A percentile compares a stretch with the other conserved stretches of the same genome.
phyloP scores from a whole-genome alignment of 2,888 invertebrate genomes.

The Lasioglossum calceatum region DNA sequence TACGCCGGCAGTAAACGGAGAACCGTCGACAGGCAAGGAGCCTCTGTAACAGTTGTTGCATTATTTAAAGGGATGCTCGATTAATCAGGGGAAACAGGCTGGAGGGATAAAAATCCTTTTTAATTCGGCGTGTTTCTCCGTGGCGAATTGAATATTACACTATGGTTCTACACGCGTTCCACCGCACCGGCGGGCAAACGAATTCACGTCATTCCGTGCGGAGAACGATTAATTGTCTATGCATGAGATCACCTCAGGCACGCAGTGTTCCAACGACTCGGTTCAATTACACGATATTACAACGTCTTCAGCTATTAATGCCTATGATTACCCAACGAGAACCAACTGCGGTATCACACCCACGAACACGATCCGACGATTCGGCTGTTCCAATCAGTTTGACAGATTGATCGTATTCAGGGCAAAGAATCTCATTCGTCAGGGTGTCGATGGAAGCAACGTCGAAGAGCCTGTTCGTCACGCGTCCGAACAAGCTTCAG shows the following conservation, averaged over 20 bases:
- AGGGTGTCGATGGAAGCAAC: neutral
- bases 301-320: conserved; percentile 18
- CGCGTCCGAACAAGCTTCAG: neutral
- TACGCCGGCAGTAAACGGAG: neutral
- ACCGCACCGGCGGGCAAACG: conserved; percentile 1
- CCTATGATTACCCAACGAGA: conserved; percentile 12
- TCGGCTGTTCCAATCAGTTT: neutral
- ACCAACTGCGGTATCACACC: neutral
- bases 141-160: neutral
- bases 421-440: neutral
- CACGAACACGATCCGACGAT: neutral
- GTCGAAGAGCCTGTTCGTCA: neutral
- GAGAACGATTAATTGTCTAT: conserved; percentile 41
- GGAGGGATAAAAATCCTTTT: neutral
- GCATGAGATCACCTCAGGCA: conserved; percentile 29
- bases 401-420: neutral
- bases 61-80: neutral
- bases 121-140: neutral
- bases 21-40: neutral
- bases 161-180: neutral
- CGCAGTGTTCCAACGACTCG: neutral
- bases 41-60: neutral
- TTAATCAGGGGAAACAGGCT: neutral
- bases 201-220: conserved; percentile 25
- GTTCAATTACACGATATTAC: conserved; percentile 24